phyloP scores from a whole-genome alignment of 2,888 invertebrate genomes.

The Acronicta leporina region DNA sequence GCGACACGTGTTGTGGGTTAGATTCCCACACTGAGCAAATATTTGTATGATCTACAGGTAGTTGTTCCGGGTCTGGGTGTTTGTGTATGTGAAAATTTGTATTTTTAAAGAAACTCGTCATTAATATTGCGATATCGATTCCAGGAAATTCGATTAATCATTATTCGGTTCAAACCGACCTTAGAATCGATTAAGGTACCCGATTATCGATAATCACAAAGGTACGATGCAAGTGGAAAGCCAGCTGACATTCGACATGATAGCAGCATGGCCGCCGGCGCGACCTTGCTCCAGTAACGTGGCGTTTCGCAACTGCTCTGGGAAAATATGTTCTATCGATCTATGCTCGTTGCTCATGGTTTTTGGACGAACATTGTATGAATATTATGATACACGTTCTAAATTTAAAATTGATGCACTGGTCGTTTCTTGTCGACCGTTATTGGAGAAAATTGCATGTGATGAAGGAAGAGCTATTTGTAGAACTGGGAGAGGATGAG shows the following conservation, averaged over 20 bases:
- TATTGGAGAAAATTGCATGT: too few species aligned
- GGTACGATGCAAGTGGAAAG: slow-evolving; percentile 78
- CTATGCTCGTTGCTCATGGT: slow-evolving; percentile 60
- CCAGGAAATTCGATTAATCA: neutral
- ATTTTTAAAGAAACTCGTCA: too few species aligned
- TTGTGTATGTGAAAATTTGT: too few species aligned
- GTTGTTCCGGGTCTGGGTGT: too few species aligned
- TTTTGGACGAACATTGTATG: slow-evolving; percentile 41
- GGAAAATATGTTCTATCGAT: slow-evolving; percentile 81
- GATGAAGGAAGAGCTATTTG: too few species aligned
- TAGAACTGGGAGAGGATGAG: too few species aligned
- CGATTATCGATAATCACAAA: slow-evolving; percentile 65
- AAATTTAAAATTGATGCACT: neutral
- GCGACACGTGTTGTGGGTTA: too few species aligned
- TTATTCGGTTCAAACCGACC: neutral
- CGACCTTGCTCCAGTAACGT: slow-evolving; percentile 86
- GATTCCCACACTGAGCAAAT: too few species aligned
- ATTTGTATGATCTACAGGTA: too few species aligned
- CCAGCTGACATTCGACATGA: slow-evolving; percentile 79
- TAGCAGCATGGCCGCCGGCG: slow-evolving; percentile 72
- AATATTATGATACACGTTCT: slow-evolving; percentile 4
- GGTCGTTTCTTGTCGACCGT: too few species aligned
- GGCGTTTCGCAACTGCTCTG: slow-evolving; percentile 81
- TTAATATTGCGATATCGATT: neutral
- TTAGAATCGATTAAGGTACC: slow-evolving; percentile 33